Conservation (phyloP, 1,140 invertebrate genomes). For the Pachyrhynchus sulphureomaculatus region DNA sequence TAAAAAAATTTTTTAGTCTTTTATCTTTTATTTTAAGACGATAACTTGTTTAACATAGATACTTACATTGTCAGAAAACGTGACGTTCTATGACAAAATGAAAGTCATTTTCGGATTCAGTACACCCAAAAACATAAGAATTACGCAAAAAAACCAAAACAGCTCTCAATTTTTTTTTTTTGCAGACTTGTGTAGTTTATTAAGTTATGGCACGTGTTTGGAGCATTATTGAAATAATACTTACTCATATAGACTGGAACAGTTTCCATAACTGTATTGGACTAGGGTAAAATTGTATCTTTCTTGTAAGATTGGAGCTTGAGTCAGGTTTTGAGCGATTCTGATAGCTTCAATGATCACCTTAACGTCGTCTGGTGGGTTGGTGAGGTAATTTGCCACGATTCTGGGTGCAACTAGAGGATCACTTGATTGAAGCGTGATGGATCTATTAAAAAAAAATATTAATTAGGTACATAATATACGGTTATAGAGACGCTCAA, state of each 20-base stretch:
- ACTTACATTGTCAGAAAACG: too few relatives aligned
- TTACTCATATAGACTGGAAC: constrained; percentile 1
- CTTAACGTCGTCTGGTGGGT: constrained; percentile 44
- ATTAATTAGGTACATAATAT: background rate
- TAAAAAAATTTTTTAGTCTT: too few relatives aligned
- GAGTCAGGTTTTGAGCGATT: background rate
- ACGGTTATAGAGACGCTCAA: background rate
- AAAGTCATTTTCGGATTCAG: too few relatives aligned
- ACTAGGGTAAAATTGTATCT: background rate
- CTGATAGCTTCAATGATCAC: background rate
- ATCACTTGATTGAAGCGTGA: constrained; percentile 48
- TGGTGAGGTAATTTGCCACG: constrained; percentile 56
- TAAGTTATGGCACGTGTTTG: too few relatives aligned
- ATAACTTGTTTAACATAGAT: too few relatives aligned
- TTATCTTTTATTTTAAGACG: too few relatives aligned
- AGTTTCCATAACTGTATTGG: background rate
- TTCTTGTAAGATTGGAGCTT: background rate
- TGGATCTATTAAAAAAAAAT: constrained; percentile 1
- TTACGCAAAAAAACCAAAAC: too few relatives aligned
- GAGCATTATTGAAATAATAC: too few relatives aligned
- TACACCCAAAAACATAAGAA: too few relatives aligned
- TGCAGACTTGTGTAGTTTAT: too few relatives aligned
- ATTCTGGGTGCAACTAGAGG: constrained; percentile 58
- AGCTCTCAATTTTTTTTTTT: too few relatives aligned
- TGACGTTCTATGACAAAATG: too few relatives aligned